Percentiles rank a stretch among this genome's conserved stretches.
Conservation (phyloP, 1,140 invertebrate species). For the Mamestra configurata region DNA sequence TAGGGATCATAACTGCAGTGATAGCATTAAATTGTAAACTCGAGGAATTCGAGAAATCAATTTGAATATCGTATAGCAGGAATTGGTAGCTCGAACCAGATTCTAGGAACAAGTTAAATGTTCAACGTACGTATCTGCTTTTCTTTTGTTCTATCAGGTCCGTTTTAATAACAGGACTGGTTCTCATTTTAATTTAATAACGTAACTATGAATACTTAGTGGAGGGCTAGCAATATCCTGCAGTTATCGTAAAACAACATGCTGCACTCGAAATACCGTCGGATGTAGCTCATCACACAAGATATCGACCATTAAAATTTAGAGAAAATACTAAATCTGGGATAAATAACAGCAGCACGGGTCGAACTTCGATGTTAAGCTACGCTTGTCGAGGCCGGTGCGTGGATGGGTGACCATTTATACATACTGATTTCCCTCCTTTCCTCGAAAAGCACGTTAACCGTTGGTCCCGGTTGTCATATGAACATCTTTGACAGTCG, state of each 20-base stretch:
- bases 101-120: not conserved
- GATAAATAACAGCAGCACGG: too few relatives aligned
- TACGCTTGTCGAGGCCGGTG: too few relatives aligned
- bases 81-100: not conserved
- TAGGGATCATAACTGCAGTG: not conserved
- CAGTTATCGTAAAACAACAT: not conserved
- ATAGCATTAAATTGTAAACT: not conserved
- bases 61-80: not conserved
- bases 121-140: too few relatives aligned
- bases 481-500: too few relatives aligned
- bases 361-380: too few relatives aligned
- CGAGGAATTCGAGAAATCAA: slow-evolving; percentile 1
- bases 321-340: not conserved
- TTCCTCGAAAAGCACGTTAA: too few relatives aligned
- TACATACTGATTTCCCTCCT: too few relatives aligned
- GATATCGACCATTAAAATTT: not conserved
- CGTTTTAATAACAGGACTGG: slow-evolving; percentile 1
- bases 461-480: too few relatives aligned
- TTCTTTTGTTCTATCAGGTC: too few relatives aligned
- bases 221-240: not conserved
- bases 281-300: not conserved
- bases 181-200: not conserved
- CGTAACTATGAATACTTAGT: not conserved
- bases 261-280: not conserved
- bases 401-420: too few relatives aligned